These are phyloP conservation scores for Tenodera sinensis DNA, from an alignment of 2,888 invertebrate species.

Conservation along the genomic window DNA sequence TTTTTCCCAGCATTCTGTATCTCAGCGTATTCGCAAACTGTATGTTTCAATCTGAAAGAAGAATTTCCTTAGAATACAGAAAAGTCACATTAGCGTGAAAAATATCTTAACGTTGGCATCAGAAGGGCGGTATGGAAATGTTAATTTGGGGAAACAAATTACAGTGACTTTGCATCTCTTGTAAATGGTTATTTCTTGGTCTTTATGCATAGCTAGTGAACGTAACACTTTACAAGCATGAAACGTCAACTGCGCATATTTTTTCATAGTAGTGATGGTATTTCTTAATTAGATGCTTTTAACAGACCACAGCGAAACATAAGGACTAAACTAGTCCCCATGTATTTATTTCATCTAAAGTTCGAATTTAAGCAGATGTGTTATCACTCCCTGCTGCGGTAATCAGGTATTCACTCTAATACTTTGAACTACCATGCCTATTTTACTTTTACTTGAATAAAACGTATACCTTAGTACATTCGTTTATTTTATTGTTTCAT, in stretches of 20 bases:
- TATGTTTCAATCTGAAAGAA: background rate
- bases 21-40: background rate
- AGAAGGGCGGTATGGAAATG: background rate
- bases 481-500: too few species aligned
- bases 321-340: background rate
- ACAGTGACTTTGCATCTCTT: background rate
- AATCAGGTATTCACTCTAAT: too few species aligned
- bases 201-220: background rate
- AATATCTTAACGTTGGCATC: background rate
- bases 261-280: too few species aligned
- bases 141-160: background rate
- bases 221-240: background rate
- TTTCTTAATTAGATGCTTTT: too few species aligned
- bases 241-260: background rate
- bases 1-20: background rate
- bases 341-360: too few species aligned
- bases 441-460: too few species aligned
- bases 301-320: too few species aligned
- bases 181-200: background rate
- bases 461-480: too few species aligned
- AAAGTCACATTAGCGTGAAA: background rate
- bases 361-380: too few species aligned
- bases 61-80: background rate
- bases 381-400: too few species aligned
- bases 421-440: too few species aligned